Conservation (phyloP, 2,797 vertebrate genomes). For the Acrocephalus scirpaceus region DNA sequence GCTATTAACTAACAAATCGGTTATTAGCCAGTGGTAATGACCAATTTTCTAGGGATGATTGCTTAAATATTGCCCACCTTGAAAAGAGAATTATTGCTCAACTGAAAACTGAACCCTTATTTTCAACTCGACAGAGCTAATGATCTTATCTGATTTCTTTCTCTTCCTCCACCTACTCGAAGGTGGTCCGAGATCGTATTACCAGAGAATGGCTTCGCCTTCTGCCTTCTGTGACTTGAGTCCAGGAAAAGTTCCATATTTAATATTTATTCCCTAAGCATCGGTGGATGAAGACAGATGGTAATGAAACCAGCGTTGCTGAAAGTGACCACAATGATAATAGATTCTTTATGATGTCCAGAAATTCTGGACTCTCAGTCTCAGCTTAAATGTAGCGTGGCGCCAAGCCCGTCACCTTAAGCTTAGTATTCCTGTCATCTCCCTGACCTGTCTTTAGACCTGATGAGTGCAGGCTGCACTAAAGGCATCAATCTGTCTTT, state of each 20-base stretch:
- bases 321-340: constrained; percentile 81
- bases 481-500: constrained; percentile 79
- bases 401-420: constrained; percentile 75
- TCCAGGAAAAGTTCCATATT: constrained; percentile 77
- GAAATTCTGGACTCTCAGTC: constrained; percentile 79
- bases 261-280: constrained; percentile 78
- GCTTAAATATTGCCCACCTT: constrained; percentile 82
- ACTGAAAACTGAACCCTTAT: constrained; percentile 77
- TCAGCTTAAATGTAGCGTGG: constrained; percentile 76
- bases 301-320: constrained; percentile 80
- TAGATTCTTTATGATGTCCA: constrained; percentile 83
- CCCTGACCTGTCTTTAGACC: constrained; percentile 76
- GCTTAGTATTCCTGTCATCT: constrained; percentile 73
- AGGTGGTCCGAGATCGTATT: constrained; percentile 1
- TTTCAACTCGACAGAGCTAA: constrained; percentile 79
- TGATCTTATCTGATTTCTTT: constrained; percentile 70
- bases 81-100: constrained; percentile 82
- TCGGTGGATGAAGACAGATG: constrained; percentile 78
- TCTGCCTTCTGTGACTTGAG: constrained; percentile 65
- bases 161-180: constrained; percentile 35
- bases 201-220: constrained; percentile 39
- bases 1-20: constrained; percentile 82
- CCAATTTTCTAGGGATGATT: constrained; percentile 83
- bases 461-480: constrained; percentile 70
- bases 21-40: constrained; percentile 83